phyloP scores from a whole-genome alignment of 2,797 vertebrate genomes.

The Cirrhinus molitorella region DNA sequence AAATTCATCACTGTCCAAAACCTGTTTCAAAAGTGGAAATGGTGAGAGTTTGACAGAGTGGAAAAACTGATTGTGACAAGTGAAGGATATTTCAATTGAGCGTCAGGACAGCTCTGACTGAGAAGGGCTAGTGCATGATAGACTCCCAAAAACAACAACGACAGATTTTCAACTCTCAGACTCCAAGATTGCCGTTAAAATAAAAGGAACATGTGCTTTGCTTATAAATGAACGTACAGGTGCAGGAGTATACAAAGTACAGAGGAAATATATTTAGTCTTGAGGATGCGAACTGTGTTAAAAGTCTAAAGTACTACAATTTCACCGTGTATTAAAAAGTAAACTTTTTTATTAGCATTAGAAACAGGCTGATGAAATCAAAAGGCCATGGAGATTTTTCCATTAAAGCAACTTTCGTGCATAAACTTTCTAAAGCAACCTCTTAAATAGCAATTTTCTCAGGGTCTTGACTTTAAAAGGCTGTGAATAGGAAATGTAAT shows the following conservation, averaged over 20 bases:
- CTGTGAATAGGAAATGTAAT: background rate
- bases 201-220: background rate
- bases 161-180: constrained; percentile 23
- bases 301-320: background rate
- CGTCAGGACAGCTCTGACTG: constrained; percentile 65
- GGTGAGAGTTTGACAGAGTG: constrained; percentile 59
- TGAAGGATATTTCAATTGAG: constrained; percentile 67
- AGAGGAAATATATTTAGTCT: background rate
- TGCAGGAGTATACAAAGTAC: background rate
- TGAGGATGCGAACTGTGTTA: background rate
- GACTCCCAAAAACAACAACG: constrained; percentile 27
- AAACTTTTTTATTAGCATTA: background rate
- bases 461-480: background rate
- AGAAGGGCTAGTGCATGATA: constrained; percentile 39
- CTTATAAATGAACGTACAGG: background rate
- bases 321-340: background rate
- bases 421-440: background rate
- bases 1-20: constrained; percentile 62
- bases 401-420: background rate
- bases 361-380: constrained; percentile 12
- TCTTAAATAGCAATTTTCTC: background rate
- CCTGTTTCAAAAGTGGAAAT: constrained; percentile 59
- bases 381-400: background rate
- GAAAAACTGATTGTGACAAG: constrained; percentile 65
- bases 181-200: background rate